Percentiles rank a stretch among this genome's conserved stretches.
These are phyloP conservation scores for Danionella dracula DNA, from an alignment of 2,797 vertebrate genomes.

Conservation along the genomic window DNA sequence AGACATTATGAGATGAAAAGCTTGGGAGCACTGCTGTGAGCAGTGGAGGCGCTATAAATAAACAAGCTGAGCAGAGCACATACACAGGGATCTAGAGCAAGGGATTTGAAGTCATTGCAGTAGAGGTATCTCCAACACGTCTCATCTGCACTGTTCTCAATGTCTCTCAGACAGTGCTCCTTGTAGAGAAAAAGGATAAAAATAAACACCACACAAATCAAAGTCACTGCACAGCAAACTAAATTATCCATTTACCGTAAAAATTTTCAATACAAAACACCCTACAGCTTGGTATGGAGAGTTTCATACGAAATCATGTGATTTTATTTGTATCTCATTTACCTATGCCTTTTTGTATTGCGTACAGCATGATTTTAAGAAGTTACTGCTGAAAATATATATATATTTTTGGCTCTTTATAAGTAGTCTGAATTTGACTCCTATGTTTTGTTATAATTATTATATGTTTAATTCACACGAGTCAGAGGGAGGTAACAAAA, in stretches of 20 bases:
- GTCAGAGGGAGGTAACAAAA: too few species aligned
- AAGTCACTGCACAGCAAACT: conserved; percentile 25
- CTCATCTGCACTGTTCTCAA: conserved; percentile 30
- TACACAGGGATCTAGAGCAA: conserved; percentile 33
- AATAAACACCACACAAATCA: conserved; percentile 20
- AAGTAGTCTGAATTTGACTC: too few species aligned
- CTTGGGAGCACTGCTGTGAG: conserved; percentile 34
- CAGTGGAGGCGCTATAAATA: conserved; percentile 41
- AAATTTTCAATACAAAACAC: conserved; percentile 4
- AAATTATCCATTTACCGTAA: conserved; percentile 3
- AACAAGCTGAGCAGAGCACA: conserved; percentile 20
- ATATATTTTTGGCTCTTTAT: too few species aligned
- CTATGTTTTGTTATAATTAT: too few species aligned
- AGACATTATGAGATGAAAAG: conserved; percentile 11
- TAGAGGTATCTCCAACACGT: conserved; percentile 37
- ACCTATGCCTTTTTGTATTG: too few species aligned
- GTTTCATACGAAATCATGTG: too few species aligned
- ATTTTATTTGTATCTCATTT: too few species aligned
- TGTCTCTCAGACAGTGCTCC: conserved; percentile 9
- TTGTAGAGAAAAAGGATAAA: conserved; percentile 5
- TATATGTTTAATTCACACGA: too few species aligned
- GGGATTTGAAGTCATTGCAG: conserved; percentile 44
- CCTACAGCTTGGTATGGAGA: conserved; percentile 21
- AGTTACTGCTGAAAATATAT: too few species aligned
- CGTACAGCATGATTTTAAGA: too few species aligned